A percentile compares a stretch with the other conserved stretches of the same genome.
Evolutionary conservation across 2,113 vertebrate genomes (phyloP).

Genomic region (Gallinago media): DNA sequence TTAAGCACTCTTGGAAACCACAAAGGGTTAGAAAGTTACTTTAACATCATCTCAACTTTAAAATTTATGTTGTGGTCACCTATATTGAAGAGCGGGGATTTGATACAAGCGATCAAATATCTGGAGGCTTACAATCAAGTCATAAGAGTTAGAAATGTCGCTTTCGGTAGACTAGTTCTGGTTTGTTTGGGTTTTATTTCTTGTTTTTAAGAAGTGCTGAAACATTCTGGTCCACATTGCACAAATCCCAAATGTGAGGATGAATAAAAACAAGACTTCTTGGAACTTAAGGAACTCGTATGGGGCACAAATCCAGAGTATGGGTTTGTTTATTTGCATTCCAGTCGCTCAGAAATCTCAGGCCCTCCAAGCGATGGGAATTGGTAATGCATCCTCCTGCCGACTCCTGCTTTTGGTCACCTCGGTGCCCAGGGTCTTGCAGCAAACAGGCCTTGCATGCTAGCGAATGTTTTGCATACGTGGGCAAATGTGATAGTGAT

Average conservation of each 20-base stretch:
- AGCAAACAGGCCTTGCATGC: background rate
- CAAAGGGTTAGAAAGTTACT: slow-evolving; percentile 48
- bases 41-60: slow-evolving; percentile 45
- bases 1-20: slow-evolving; percentile 7
- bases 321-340: slow-evolving; percentile 65
- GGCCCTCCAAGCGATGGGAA: slow-evolving; percentile 37
- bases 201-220: slow-evolving; percentile 52
- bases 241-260: slow-evolving; percentile 58
- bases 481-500: slow-evolving; percentile 50
- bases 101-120: slow-evolving; percentile 26
- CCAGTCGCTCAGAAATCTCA: slow-evolving; percentile 26
- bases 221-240: slow-evolving; percentile 52
- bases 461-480: slow-evolving; percentile 1
- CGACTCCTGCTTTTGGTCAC: slow-evolving; percentile 23
- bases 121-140: background rate
- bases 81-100: slow-evolving; percentile 36
- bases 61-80: slow-evolving; percentile 52
- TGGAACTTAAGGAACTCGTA: slow-evolving; percentile 56
- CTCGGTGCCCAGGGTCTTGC: background rate
- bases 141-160: background rate
- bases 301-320: slow-evolving; percentile 45
- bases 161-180: slow-evolving; percentile 1
- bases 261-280: slow-evolving; percentile 57
- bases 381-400: slow-evolving; percentile 20
- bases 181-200: slow-evolving; percentile 50